Evolutionary conservation across 2,113 vertebrate genomes (phyloP).

Genomic region (Helogale parvula): DNA sequence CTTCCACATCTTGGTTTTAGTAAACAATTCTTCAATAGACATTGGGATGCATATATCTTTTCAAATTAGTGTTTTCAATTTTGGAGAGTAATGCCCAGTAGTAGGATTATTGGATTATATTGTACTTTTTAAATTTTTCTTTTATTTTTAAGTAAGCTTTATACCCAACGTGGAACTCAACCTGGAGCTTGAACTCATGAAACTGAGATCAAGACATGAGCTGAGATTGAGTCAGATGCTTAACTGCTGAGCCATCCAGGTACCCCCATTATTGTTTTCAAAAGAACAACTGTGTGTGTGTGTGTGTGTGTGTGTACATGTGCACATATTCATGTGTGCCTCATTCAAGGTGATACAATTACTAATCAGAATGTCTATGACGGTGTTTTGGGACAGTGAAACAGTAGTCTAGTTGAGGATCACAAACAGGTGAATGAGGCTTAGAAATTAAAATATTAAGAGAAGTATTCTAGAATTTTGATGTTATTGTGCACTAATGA

Average conservation of each 20-base stretch:
- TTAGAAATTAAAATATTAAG: background rate
- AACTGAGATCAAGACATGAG: no score
- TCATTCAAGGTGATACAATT: background rate
- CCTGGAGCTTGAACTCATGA: no score
- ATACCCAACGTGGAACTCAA: no score
- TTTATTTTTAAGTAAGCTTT: no score
- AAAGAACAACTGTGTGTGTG: background rate
- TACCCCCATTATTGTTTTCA: background rate
- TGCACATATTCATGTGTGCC: background rate
- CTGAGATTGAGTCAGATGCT: no score
- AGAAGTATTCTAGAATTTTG: background rate
- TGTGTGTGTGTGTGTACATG: background rate
- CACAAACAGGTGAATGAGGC: background rate
- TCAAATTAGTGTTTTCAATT: background rate
- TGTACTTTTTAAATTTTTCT: background rate
- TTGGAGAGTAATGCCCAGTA: background rate
- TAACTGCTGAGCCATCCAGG: no score
- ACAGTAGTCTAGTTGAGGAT: background rate
- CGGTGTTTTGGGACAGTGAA: no score
- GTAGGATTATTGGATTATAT: background rate
- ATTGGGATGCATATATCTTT: background rate
- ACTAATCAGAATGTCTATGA: background rate
- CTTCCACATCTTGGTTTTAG: background rate
- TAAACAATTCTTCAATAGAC: background rate
- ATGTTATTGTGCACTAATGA: background rate